A percentile compares a stretch with the other conserved stretches of the same genome.
phyloP scores from a whole-genome alignment of 2,113 vertebrate species.

The Ellobius talpinus region DNA sequence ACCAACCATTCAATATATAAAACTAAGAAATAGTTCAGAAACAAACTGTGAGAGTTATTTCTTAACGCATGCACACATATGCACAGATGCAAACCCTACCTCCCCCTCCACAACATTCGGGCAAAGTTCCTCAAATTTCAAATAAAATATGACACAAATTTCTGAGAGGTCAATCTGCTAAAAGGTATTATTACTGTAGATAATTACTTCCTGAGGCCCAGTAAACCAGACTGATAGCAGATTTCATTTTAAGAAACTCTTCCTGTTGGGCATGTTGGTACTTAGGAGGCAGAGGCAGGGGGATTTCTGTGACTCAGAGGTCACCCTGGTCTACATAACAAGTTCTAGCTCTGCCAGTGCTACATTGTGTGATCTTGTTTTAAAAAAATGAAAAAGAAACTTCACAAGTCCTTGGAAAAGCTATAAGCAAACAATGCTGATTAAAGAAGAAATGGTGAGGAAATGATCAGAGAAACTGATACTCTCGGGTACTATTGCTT shows the following conservation, averaged over 20 bases:
- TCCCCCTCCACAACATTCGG: not conserved
- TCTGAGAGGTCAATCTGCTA: not conserved
- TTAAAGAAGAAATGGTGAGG: not conserved
- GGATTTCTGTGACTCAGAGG: not conserved
- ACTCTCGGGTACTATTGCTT: not conserved
- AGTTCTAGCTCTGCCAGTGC: no score
- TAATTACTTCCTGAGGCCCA: not conserved
- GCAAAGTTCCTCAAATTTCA: not conserved
- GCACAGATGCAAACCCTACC: not conserved
- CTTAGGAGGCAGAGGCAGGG: not conserved
- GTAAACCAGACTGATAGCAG: not conserved
- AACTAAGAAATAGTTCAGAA: not conserved
- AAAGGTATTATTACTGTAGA: conserved; percentile 40
- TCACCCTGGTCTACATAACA: not conserved
- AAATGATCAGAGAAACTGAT: not conserved
- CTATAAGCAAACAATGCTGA: not conserved
- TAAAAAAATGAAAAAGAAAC: not conserved
- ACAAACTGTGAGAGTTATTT: not conserved
- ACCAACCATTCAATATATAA: not conserved
- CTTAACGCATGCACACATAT: not conserved
- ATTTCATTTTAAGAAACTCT: not conserved
- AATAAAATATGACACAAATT: conserved; percentile 36
- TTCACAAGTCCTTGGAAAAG: not conserved
- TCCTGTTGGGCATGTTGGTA: not conserved
- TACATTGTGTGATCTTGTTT: not conserved